Evolutionary conservation across 2,113 vertebrate species (phyloP).

Genomic region (Cheirogaleus medius): DNA sequence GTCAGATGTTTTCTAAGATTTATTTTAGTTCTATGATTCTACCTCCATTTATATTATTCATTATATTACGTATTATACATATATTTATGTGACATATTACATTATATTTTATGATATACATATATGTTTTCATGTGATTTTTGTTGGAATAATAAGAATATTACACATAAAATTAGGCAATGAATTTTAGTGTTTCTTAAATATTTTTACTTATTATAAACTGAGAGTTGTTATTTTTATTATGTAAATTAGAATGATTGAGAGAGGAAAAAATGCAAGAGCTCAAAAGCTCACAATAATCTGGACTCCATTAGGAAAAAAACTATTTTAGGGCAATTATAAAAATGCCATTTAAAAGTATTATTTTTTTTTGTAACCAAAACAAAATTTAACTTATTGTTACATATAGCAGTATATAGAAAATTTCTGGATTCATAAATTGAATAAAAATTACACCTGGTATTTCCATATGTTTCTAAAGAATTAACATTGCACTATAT

Average conservation of each 20-base stretch:
- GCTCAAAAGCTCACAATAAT: not conserved
- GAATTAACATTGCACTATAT: not conserved
- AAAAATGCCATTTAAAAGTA: not conserved
- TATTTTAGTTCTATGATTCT: constrained; percentile 18
- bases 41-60: not conserved
- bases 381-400: not conserved
- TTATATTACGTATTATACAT: not conserved
- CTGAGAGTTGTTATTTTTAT: not conserved
- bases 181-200: not conserved
- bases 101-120: not conserved
- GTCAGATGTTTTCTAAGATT: not conserved
- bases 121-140: not conserved
- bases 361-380: not conserved
- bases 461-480: not conserved
- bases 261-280: not conserved
- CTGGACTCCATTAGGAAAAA: not conserved
- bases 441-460: not conserved
- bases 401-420: not conserved
- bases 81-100: not conserved
- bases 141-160: not conserved
- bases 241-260: not conserved
- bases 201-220: not conserved
- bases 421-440: not conserved
- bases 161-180: not conserved
- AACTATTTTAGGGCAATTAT: not conserved